Percentiles rank a stretch among this genome's conserved stretches.
Conservation (phyloP, 2,113 vertebrate species). For the Oryctolagus cuniculus region mOryCun1.1 NC_091442.1:101541001-101541500, state of each 20-base stretch:
- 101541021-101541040: too few species aligned
- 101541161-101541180: slow-evolving; percentile 54
- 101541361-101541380: slow-evolving; percentile 68
- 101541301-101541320: slow-evolving; percentile 35
- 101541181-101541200: background rate
- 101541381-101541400: slow-evolving; percentile 98
- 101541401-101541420: slow-evolving; percentile 97
- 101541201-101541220: slow-evolving; percentile 1
- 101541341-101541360: background rate
- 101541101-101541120: too few species aligned
- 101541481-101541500: slow-evolving; percentile 98
- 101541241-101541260: background rate
- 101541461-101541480: slow-evolving; percentile 99
- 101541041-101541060: too few species aligned
- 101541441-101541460: slow-evolving; percentile 96
- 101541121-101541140: too few species aligned
- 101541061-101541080: too few species aligned
- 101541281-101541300: slow-evolving; percentile 57
- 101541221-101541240: background rate
- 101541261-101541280: slow-evolving; percentile 9
- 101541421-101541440: slow-evolving; percentile 94
- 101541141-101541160: slow-evolving; percentile 49
- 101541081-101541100: too few species aligned
- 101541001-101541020: too few species aligned
- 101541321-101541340: slow-evolving; percentile 1